These are phyloP conservation scores for Amblyraja radiata DNA, from an alignment of 2,797 vertebrate species.

Conservation along the genomic window DNA sequence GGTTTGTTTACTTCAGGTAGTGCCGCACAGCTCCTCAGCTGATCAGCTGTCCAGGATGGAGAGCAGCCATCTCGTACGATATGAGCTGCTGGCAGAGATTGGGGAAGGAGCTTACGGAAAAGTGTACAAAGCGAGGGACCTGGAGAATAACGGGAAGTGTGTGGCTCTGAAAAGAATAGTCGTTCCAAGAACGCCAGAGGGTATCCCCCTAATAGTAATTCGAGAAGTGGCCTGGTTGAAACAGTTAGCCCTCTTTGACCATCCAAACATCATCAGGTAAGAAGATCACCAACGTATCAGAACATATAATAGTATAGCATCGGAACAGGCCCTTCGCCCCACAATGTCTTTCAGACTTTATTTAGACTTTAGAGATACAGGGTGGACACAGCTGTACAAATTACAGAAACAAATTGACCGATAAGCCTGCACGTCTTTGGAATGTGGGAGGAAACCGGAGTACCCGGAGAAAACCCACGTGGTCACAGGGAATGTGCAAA, in stretches of 20 bases:
- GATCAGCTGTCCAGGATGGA: not conserved
- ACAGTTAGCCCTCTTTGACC: slow-evolving; percentile 57
- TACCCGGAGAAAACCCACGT: no score
- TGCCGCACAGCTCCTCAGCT: not conserved
- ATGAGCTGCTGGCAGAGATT: slow-evolving; percentile 59
- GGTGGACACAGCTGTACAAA: no score
- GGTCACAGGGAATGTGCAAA: no score
- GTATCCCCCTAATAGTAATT: slow-evolving; percentile 62
- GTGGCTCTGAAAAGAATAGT: slow-evolving; percentile 63
- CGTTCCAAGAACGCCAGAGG: slow-evolving; percentile 44
- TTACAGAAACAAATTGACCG: no score
- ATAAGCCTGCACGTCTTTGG: no score
- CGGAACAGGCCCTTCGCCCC: no score
- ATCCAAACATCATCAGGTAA: slow-evolving; percentile 64
- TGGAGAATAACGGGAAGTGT: slow-evolving; percentile 51
- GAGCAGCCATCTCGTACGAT: slow-evolving; percentile 40
- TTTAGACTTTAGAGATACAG: no score
- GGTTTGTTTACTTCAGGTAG: not conserved
- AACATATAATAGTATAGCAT: no score
- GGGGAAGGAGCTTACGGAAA: slow-evolving; percentile 58
- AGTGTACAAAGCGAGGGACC: slow-evolving; percentile 62
- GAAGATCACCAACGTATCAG: not conserved
- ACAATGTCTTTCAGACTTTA: no score
- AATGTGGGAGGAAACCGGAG: no score
- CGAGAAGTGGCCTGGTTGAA: slow-evolving; percentile 65